Evolutionary conservation across 2,113 vertebrate species (phyloP).

Genomic region (Leucopternis melanops): DNA sequence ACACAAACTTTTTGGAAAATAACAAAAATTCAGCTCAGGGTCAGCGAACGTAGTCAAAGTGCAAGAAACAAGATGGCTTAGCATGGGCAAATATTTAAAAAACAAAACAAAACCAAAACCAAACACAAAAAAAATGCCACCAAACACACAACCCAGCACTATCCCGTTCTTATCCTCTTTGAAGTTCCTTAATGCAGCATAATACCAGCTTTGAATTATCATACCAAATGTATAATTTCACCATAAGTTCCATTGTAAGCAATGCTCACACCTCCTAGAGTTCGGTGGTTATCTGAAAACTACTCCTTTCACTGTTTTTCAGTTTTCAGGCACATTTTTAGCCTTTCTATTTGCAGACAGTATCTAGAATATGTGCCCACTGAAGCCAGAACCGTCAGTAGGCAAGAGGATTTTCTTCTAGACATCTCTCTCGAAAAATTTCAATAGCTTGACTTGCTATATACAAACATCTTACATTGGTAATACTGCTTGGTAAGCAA

Average conservation of each 20-base stretch:
- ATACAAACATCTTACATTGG: accelerated
- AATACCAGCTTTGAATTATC: neutral
- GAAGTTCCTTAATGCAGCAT: neutral
- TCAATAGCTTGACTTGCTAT: neutral
- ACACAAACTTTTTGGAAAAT: neutral
- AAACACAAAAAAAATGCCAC: neutral
- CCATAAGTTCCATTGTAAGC: neutral
- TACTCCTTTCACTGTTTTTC: neutral
- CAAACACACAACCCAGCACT: neutral
- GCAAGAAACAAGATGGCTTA: neutral
- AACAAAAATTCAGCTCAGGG: neutral
- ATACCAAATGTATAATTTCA: neutral
- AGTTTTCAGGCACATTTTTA: neutral
- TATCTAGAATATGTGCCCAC: accelerated
- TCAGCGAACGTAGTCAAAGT: neutral
- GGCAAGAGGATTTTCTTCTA: neutral
- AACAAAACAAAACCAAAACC: neutral
- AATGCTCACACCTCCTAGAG: neutral
- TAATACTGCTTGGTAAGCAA: neutral
- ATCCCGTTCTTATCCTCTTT: neutral
- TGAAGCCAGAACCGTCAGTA: neutral
- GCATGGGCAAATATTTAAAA: neutral
- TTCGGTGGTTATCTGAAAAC: neutral
- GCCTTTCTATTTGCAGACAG: neutral
- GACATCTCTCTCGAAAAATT: neutral